A percentile compares a stretch with the other conserved stretches of the same genome.
Conservation (phyloP, 1,140 invertebrate species). For the Orchestia grillus region DNA sequence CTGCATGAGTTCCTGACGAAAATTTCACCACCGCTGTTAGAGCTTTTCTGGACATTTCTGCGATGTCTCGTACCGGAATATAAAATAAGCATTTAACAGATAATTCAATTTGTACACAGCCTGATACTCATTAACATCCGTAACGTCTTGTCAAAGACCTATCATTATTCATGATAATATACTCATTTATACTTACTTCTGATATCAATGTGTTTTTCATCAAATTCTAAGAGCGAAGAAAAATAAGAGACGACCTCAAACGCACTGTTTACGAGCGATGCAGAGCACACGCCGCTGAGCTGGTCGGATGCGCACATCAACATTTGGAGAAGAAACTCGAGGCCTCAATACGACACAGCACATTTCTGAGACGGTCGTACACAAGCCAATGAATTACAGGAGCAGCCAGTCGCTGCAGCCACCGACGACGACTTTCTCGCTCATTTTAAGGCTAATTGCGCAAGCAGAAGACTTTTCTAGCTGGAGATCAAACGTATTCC, state of each 20-base stretch:
- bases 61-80: not conserved
- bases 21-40: not conserved
- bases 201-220: not conserved
- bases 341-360: not conserved
- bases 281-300: not conserved
- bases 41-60: not conserved
- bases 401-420: not conserved
- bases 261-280: not conserved
- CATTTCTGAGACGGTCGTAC: not conserved
- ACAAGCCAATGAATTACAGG: not conserved
- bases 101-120: no score
- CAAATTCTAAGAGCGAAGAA: not conserved
- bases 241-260: not conserved
- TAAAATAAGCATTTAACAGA: not conserved
- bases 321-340: not conserved
- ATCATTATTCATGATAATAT: not conserved
- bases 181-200: not conserved
- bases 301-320: not conserved
- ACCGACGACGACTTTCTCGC: not conserved
- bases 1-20: not conserved
- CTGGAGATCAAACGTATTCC: not conserved
- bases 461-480: not conserved
- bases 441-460: not conserved
- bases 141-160: not conserved
- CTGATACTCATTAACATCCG: no score